Evolutionary conservation across 2,797 vertebrate species (phyloP).

Genomic region (Alcedo quadribrachys): DNA sequence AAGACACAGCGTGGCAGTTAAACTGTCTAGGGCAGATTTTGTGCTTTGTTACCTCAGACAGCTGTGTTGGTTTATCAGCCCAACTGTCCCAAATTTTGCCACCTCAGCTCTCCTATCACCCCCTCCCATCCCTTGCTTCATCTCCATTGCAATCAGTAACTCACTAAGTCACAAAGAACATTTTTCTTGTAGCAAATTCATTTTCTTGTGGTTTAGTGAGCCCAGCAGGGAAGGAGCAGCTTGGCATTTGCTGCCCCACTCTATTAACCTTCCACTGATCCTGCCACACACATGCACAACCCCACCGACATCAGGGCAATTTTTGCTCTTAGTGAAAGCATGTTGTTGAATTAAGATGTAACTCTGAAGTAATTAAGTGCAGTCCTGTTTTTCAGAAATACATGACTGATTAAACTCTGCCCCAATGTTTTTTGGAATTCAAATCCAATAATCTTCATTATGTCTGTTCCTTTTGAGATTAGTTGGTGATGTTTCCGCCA

Average conservation of each 20-base stretch:
- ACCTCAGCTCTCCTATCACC: not conserved
- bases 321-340: not conserved
- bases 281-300: not conserved
- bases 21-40: not conserved
- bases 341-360: not conserved
- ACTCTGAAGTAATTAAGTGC: not conserved
- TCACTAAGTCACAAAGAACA: not conserved
- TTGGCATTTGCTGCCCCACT: accelerated
- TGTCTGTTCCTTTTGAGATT: not conserved
- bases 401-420: not conserved
- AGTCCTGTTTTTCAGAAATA: not conserved
- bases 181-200: not conserved
- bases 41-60: accelerated
- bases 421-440: not conserved
- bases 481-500: not conserved
- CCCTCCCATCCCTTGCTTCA: not conserved
- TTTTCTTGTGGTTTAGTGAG: not conserved
- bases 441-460: not conserved
- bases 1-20: not conserved
- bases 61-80: not conserved
- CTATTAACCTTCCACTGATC: accelerated
- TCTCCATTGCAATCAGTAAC: not conserved
- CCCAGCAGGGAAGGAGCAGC: not conserved
- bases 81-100: accelerated
- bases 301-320: accelerated